Evolutionary conservation across 2,888 invertebrate genomes (phyloP), one percentile per base, ranked within the genome.

Genomic region (Aleiodes testaceus): DNA sequence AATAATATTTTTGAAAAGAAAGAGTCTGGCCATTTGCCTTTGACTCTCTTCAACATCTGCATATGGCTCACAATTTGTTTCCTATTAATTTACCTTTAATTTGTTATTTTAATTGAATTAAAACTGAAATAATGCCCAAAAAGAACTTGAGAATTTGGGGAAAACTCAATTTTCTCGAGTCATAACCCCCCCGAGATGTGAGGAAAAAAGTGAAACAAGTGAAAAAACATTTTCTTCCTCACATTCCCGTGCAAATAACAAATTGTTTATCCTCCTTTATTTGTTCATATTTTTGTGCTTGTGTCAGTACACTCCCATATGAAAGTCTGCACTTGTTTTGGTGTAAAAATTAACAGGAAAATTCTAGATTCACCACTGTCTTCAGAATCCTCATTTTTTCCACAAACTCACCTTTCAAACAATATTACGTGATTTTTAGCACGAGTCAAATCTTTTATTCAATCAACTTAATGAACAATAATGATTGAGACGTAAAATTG

Each of bases 61-160:
- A 81, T 82, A 81, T 81, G 81, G 80, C 42, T 66, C 67, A 49
- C 61, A 16, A 61, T 45, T 42, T 49, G 53, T 36, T 45, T 44
- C 44, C 18, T 63, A 9, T 14, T 42, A 22, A 45, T 22, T 14
- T 26, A n/a, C n/a, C n/a, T n/a, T n/a, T n/a, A n/a, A n/a, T 26
- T 26, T 26, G 0, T 26, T 26, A 26, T 26, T 26, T 26, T 5
- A n/a, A n/a, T 26, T 26, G 26, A 26, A 26, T 26, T 26, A 75
- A 68, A 50, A 59, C 50, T 64, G 61, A 36, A 18, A 63, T 50
- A 50, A n/a, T n/a, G n/a, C n/a, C n/a, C 22, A 80, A 20, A 49
- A 42, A 61, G 16, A 66, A 66, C 36, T 52, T 66, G 52, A 61
- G 6, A 65, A 70, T 66, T 63, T 63, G 20, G 45, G 18, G 30